Conservation (phyloP, 2,797 vertebrate species). For the Molossus molossus region DNA sequence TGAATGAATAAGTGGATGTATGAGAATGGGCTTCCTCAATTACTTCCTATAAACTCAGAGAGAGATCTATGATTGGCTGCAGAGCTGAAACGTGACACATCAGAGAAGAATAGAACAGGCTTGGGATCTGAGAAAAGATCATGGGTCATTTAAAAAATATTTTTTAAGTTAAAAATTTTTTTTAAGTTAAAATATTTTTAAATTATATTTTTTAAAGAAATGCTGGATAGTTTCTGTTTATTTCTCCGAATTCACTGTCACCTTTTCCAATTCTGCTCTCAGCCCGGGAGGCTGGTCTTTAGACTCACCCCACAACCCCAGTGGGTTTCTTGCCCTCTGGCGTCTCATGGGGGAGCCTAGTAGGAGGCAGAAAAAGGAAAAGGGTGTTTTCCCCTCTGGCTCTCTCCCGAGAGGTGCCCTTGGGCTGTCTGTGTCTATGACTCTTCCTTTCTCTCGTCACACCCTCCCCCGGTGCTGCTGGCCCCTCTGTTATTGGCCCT, state of each 20-base stretch:
- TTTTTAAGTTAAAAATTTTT: too few relatives aligned
- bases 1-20: background rate
- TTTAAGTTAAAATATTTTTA: background rate
- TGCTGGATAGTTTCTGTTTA: background rate
- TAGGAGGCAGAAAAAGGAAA: background rate
- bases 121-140: background rate
- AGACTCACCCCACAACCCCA: background rate
- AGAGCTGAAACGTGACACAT: background rate
- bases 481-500: background rate
- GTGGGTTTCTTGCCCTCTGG: background rate
- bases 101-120: background rate
- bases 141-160: background rate
- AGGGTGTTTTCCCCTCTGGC: background rate
- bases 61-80: background rate
- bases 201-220: background rate
- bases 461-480: background rate
- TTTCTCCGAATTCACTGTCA: background rate
- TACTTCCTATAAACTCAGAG: background rate
- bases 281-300: background rate
- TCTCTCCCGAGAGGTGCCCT: fast-evolving
- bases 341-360: background rate
- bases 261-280: background rate
- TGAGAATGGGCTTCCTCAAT: background rate
- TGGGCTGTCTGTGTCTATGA: background rate
- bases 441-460: background rate